Evolutionary conservation across 1,140 invertebrate genomes (phyloP), one percentile per base, ranked within the genome.

Genomic region (Temnothorax longispinosus): DNA sequence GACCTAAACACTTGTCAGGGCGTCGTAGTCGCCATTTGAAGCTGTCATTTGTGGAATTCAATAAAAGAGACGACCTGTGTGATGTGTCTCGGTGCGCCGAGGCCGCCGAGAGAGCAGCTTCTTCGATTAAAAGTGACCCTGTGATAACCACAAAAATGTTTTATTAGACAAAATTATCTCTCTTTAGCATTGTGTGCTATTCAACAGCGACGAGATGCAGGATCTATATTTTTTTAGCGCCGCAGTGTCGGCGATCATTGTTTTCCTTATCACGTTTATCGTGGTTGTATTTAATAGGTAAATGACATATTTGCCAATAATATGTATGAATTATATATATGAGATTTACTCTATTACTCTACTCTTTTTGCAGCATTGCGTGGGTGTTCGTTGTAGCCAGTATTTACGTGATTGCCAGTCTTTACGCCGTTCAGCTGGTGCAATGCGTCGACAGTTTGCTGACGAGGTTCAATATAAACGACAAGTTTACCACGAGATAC

Each of bases 401-500:
- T 7, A 44, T 94, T 1, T 95, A 93, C n/a, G 50, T 89, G 21
- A 54, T 82, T 54, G 89, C 91, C 58, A 84, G 82, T 44, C 47
- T 94, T 74, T 95, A 93, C 87, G 94, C 94, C 38, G 87, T 91
- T 13, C 67, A 90, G 54, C 75, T 93, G 56, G 74, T 94, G 7
- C 87, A 87, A 35, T 91, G 91, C 13, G 60, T 93, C 21, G 85
- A 84, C 41, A 77, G 71, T 8, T 90, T 90, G 71, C 38, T 93
- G 2, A 84, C 77, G 15, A 89, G 86, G 50, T 89, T 91, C 10
- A 91, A 90, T 35, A 87, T 44, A 87, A 89, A 35, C 44, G 27
- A 58, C 15, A 87, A 86, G 10, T 80, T 88, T 21, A 90, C 77
- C 10, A 67, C 74, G 15, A 74, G 47, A 5, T 75, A 77, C n/a